Evolutionary conservation across 2,888 invertebrate species (phyloP), one percentile per base, ranked within the genome.

Genomic region (Auanema freiburgensis): DNA sequence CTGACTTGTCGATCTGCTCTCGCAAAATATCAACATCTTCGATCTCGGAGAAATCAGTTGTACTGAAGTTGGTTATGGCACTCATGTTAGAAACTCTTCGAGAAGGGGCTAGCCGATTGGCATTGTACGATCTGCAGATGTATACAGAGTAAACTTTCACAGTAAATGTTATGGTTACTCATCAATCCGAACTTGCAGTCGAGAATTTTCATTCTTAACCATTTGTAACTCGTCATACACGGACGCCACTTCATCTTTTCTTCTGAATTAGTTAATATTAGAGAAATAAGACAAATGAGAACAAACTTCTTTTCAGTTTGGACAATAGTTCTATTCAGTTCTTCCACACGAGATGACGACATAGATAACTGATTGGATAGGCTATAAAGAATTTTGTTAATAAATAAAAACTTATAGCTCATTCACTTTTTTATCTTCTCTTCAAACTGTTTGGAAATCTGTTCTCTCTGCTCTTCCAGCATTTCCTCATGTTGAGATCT

Each of bases 21-120:
- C 67, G 54, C 33, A 73, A 60, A 42, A 54, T 55, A 21, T 55
- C 59, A 23, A 70, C 51, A 54, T 73, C 73, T 53, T 73, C 73
- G 57, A 69, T 69, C 25, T 73, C 69, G 43, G 63, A 68, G 56
- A 68, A 72, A 58, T 72, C 72, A 4, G 56, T 58, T 53, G 65
- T 67, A 10, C 69, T 72, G 66, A 67, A 68, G 40, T 66, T 72
- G 2, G 72, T 72, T 53, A 72, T 66, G 11, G 65, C 55, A 5
- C 67, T 68, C 72, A 72, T 72, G 49, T 72, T 72, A 0, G 72
- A 72, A 14, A 72, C 63, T 25, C 67, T 62, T 40, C 72, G 41
- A 0, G 63, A 63, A 16, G 72, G 72, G 50, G 66, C 68, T 12
- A 66, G 46, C 11, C 21, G 46, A 16, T 46, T 16, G 46, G 46